Evolutionary conservation across 2,113 vertebrate genomes (phyloP), one percentile per base, ranked within the genome.

Genomic region (Pluvialis apricaria): DNA sequence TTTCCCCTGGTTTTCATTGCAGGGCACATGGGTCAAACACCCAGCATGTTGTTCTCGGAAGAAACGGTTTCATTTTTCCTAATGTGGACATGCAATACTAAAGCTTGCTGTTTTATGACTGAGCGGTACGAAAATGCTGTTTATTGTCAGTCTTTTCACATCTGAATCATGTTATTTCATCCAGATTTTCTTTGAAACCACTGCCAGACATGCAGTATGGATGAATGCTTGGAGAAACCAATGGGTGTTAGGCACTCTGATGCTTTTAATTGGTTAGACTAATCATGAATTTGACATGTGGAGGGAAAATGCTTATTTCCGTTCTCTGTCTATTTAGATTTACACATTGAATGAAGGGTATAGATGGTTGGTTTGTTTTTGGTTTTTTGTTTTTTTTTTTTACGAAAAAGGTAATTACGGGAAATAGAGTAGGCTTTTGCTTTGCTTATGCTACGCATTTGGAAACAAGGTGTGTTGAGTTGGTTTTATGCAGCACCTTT

Each of bases 91-190:
- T 93, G 44, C 79, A 96, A 47, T 95, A 42, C 78, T 92, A 89
- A 97, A 96, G 51, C 65, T 97, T 58, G 25, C 94, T 95, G 60
- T 1, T 96, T 97, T 97, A 82, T 97, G 86, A 96, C 96, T 82
- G 69, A 96, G 24, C 9, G 5, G 78, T 92, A 95, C 70, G 94
- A 93, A 97, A 98, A 96, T 93, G 62, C 93, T 95, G 85, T 91
- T 97, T 97, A 91, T 86, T 96, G 82, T 84, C 90, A 97, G 78
- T 83, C 92, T 97, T 94, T 96, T 97, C 86, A 89, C 91, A 95
- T 97, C 90, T 97, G 96, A 97, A 97, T 96, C 91, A 42, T 76
- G 62, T 97, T 98, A 98, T 93, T 98, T 97, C 96, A 82, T 96
- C 87, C 95, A 94, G 92, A 96, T 97, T 97, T 91, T 96, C 83